Conservation (phyloP, 2,113 vertebrate genomes). For the Carassius gibelio region DNA sequence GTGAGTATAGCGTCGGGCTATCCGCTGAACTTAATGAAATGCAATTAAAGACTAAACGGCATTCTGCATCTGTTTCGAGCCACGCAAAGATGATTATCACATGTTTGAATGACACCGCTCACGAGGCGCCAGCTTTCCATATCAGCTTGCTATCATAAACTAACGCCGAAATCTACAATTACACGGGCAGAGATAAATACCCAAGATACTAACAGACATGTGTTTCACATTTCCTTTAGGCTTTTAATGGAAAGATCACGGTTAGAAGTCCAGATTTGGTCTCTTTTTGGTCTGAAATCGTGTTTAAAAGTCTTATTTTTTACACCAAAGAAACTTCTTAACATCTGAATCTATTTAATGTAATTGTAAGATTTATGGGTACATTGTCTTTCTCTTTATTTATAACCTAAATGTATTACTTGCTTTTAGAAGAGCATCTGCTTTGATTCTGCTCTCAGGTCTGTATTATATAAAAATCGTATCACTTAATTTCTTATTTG, state of each 20-base stretch:
- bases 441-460: not conserved
- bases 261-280: not conserved
- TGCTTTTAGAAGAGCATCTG: conserved; percentile 2
- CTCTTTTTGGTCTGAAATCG: not conserved
- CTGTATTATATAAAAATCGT: not conserved
- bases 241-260: not conserved
- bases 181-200: not conserved
- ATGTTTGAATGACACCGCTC: conserved; percentile 2
- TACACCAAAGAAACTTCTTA: not conserved
- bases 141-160: conserved; percentile 21
- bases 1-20: not conserved
- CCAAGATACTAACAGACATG: not conserved
- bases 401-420: not conserved
- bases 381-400: not conserved
- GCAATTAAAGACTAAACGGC: conserved; percentile 1
- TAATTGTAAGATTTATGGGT: not conserved
- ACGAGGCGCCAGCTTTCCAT: not conserved
- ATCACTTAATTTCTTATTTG: not conserved
- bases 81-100: conserved; percentile 2
- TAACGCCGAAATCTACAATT: not conserved
- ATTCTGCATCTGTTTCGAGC: not conserved
- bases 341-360: not conserved
- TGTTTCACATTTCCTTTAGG: not conserved
- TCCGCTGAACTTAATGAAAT: conserved; percentile 2
- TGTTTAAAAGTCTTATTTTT: not conserved